Evolutionary conservation across 2,888 invertebrate species (phyloP).

Genomic region (Lymantria monacha): DNA sequence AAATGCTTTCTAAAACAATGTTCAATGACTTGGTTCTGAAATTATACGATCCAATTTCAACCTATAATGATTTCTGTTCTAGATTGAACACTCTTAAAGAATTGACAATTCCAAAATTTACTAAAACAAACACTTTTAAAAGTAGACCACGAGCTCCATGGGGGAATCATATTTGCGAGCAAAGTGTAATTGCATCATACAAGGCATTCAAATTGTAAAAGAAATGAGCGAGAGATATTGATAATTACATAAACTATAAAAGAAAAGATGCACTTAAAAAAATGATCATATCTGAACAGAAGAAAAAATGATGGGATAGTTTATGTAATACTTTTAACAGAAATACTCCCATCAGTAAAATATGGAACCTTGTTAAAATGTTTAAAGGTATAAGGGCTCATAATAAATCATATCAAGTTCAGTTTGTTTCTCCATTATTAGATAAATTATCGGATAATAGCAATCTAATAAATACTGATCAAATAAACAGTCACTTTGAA

Average conservation of each 20-base stretch:
- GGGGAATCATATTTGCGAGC: background rate
- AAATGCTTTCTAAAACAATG: slow-evolving; percentile 1
- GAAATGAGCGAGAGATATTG: background rate
- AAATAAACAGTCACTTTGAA: background rate
- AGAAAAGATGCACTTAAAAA: background rate
- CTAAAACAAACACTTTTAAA: slow-evolving; percentile 9
- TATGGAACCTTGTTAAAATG: background rate
- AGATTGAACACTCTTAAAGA: slow-evolving; percentile 1
- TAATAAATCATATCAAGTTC: slow-evolving; percentile 1
- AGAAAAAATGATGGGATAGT: background rate
- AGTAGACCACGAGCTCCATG: slow-evolving; percentile 4
- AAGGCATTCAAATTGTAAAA: background rate
- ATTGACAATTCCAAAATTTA: slow-evolving; percentile 9
- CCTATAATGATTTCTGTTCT: slow-evolving; percentile 7
- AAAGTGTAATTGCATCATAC: background rate
- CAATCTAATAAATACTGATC: background rate
- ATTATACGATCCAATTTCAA: slow-evolving; percentile 2
- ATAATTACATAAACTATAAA: background rate
- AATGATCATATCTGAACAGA: background rate
- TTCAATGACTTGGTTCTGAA: slow-evolving; percentile 8
- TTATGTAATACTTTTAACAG: background rate
- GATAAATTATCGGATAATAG: slow-evolving; percentile 1
- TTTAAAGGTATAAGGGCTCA: background rate
- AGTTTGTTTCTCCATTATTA: background rate
- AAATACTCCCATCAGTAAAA: background rate